Evolutionary conservation across 2,888 invertebrate species (phyloP), one percentile per base, ranked within the genome.

Genomic region (Callinectes sapidus): DNA sequence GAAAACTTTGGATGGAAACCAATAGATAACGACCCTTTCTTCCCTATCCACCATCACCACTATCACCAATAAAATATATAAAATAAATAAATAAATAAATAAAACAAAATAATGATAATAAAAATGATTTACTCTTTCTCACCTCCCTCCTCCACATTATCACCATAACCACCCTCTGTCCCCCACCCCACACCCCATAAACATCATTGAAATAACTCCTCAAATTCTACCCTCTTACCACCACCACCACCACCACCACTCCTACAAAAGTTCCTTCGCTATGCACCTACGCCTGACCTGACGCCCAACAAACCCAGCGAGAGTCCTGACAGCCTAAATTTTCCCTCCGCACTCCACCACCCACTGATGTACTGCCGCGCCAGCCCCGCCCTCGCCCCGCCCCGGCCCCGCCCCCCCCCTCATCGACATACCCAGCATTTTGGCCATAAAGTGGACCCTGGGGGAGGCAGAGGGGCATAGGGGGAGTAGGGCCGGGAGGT

Each of bases 321-420:
- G 35, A 81, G n/a, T 18, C 81, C 35, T 81, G 81, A 81, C 81
- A 81, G 32, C 81, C 81, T 16, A 81, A 32, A 81, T 35, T 35
- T 81, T 35, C 81, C 81, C 32, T 35, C 81, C 81, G 16, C 81
- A 81, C 14, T 81, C 81, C 81, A 81, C 81, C 81, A 35, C 81
- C 81, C 35, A 35, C 81, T 81, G 81, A 81, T 81, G 81, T 81
- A 81, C 81, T 81, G 81, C 81, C 81, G 35, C 81, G 16, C 81
- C 81, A 35, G 81, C 81, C 81, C 81, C 81, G 81, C 81, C 81
- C 81, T 35, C 35, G 81, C 81, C 81, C 81, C 81, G 81, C 81
- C 81, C 81, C 71, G 71, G 71, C 28, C 71, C 71, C 71, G 71
- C 71, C 71, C 71, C 28, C 16, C 35, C 81, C 81, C 81, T 81